Evolutionary conservation across 2,888 invertebrate species (phyloP), one percentile per base, ranked within the genome.

Genomic region (Allophyes oxyacanthae): DNA sequence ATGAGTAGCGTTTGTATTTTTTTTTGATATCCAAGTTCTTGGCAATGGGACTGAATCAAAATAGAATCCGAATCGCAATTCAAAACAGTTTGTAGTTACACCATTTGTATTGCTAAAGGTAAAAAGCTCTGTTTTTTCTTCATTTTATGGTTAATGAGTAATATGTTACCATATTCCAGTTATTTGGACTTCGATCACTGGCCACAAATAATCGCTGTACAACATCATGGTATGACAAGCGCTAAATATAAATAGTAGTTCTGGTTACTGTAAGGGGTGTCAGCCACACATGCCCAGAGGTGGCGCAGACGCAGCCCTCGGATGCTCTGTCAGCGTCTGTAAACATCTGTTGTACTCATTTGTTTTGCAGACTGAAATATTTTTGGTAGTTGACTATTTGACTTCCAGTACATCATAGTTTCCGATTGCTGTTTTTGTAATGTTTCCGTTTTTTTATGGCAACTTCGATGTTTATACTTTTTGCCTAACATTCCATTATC

Each of bases 211-310:
- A 78, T 78, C 72, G 66, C 83, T 82, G 86, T 75, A 75, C 72
- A 75, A 50, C 68, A 66, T 83, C 80, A 77, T 67, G 45, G 56
- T 72, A 79, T 75, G 78, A 75, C 77, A 72, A 60, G 64, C 55
- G 61, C 55, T 61, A 72, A 72, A 70, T 75, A 80, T 83, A 85
- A 84, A 85, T 86, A 87, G 81, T 79, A 64, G 58, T 64, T 83
- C 88, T 86, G 86, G 82, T 85, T 88, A 73, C 77, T 86, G 88
- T 88, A 78, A 75, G 76, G 81, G 73, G 72, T 67, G 72, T 74
- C 74, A 65, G 72, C 57, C 68, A 75, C 75, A 78, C 75, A 71
- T 75, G 69, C 56, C 69, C 65, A 84, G 86, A 88, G 76, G 72
- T 68, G 74, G 70, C 79, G 82, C 91, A 88, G 86, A 77, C 86